Conservation (phyloP, 2,888 invertebrate genomes). For the Heliconius ismenius region DNA sequence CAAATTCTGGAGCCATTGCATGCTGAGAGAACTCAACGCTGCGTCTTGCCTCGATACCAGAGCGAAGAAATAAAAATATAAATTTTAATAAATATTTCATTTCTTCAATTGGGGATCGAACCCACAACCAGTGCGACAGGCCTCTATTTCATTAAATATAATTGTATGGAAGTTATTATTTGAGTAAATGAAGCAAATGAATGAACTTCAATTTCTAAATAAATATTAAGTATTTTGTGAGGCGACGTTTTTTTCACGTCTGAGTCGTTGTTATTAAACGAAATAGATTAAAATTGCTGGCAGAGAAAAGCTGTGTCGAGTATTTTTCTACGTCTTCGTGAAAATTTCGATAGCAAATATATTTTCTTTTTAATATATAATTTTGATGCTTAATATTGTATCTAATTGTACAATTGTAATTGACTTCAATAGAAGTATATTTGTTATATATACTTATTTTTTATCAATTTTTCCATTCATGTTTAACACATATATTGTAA, state of each 20-base stretch:
- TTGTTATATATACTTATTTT: neutral
- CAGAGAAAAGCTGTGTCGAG: neutral
- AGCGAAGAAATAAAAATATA: too few species aligned
- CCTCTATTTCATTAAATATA: too few species aligned
- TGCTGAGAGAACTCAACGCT: too few species aligned
- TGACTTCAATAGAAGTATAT: neutral
- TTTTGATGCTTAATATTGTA: neutral
- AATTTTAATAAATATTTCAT: too few species aligned
- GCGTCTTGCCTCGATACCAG: too few species aligned
- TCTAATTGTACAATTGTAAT: neutral
- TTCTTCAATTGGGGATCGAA: too few species aligned
- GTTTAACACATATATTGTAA: too few species aligned
- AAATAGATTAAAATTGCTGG: neutral
- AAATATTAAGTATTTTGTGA: neutral
- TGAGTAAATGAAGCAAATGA: constrained; percentile 11
- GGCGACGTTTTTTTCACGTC: neutral
- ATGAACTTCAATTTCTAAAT: constrained; percentile 13
- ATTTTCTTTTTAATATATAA: neutral
- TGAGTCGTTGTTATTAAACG: constrained; percentile 5
- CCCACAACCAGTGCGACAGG: too few species aligned
- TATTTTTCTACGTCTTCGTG: constrained; percentile 10
- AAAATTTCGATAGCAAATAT: neutral
- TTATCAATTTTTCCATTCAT: too few species aligned
- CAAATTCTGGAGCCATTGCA: too few species aligned
- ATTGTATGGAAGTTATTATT: constrained; percentile 10